These are phyloP conservation scores for Semnopithecus entellus DNA, from an alignment of 2,113 vertebrate genomes.

Conservation along the genomic window DNA sequence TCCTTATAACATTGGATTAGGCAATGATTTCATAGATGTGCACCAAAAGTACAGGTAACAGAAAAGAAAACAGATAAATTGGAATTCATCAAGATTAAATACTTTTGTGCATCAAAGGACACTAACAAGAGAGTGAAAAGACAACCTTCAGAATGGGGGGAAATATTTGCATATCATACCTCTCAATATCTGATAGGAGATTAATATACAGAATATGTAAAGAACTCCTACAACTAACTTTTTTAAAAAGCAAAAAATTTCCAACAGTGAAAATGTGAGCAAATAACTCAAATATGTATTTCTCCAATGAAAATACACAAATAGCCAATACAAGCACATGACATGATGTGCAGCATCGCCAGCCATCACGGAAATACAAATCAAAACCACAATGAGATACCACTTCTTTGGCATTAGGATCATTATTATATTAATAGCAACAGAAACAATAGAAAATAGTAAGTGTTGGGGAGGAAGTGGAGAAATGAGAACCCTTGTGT, in stretches of 20 bases:
- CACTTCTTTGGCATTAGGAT: neutral
- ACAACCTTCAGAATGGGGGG: neutral
- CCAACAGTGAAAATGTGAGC: neutral
- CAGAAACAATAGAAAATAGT: neutral
- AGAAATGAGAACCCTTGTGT: neutral
- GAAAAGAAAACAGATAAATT: conserved; percentile 12
- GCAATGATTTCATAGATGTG: neutral
- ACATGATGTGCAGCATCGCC: neutral
- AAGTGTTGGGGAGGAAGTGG: neutral
- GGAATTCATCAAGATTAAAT: neutral
- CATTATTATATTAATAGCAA: neutral
- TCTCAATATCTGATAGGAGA: neutral
- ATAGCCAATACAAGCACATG: neutral
- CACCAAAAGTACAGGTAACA: neutral
- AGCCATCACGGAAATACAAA: neutral
- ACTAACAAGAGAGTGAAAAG: neutral
- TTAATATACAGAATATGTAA: neutral
- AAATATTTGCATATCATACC: neutral
- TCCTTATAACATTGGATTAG: neutral
- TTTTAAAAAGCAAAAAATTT: neutral
- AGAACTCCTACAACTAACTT: neutral
- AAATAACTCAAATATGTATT: neutral
- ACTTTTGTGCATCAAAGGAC: neutral
- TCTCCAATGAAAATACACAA: neutral
- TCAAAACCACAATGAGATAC: neutral